Evolutionary conservation across 2,888 invertebrate species (phyloP), one percentile per base, ranked within the genome.

Genomic region (Aphodius granarius): DNA sequence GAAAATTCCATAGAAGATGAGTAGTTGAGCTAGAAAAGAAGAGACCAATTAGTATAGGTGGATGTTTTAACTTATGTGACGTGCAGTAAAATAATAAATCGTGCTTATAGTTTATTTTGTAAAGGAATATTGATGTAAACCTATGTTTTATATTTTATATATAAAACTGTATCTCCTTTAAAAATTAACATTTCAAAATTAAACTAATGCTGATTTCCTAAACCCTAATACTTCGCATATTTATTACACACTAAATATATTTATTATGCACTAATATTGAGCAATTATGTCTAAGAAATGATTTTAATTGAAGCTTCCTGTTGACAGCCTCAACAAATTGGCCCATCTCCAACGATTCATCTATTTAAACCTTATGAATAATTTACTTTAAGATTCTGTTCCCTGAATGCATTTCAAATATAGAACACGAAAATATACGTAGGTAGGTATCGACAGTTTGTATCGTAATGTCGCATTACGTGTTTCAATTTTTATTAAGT

Each of bases 1-100:
- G 90, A 98, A 98, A 79, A 96, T 90, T 66, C 91, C 79, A 89
- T 98, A 99, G 90, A 98, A 99, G 0, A 93, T 79, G 19, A 94
- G 84, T 77, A 97, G 91, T 86, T 95, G 93, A 78, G 91, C 97
- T 97, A 91, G 20, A 92, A 91, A 74, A 83, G 81, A 84, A 81
- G 82, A 79, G 75, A 82, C 81, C 71, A 73, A 68, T 68, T 68
- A 68, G 21, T 21, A 1, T 1, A 15, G 15, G 13, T 15, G 3
- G n/a, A 71, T 15, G 15, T 22, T 71, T n/a, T n/a, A n/a, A n/a
- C n/a, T n/a, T n/a, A n/a, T n/a, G n/a, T n/a, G n/a, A n/a, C n/a
- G 4, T 43, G 43, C 6, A 43, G 43, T 0, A 1, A 43, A 1
- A 43, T 2, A n/a, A 43, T 43, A 43, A 2, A 43, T 43, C 43